Conservation (phyloP, 2,113 vertebrate species). For the Sigmodon hispidus region DNA sequence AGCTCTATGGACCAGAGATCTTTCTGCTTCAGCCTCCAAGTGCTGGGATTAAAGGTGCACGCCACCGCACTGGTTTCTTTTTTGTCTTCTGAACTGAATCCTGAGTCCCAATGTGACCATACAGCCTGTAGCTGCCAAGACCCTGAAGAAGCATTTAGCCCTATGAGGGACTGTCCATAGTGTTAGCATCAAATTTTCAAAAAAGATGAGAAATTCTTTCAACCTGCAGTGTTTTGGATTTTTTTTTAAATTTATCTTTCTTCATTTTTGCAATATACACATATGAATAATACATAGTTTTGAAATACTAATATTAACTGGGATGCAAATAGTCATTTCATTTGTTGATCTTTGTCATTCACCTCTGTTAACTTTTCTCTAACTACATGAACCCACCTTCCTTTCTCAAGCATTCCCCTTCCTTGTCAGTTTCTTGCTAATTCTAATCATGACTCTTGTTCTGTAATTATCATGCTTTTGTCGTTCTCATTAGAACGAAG, state of each 20-base stretch:
- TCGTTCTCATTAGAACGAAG: neutral
- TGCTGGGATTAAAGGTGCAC: neutral
- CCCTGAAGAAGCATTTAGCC: neutral
- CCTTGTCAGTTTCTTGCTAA: conserved; percentile 20
- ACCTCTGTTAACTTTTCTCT: neutral
- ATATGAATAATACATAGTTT: neutral
- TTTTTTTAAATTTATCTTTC: conserved; percentile 17
- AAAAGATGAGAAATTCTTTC: neutral
- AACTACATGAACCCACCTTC: conserved; percentile 15
- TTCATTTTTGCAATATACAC: conserved; percentile 35
- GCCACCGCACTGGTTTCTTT: neutral
- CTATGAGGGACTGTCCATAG: neutral
- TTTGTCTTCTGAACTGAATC: neutral
- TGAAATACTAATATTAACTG: conserved; percentile 44
- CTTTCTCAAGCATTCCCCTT: conserved; percentile 36
- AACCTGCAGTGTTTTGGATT: neutral
- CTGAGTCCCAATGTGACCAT: neutral
- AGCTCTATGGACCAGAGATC: neutral
- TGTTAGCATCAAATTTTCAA: neutral
- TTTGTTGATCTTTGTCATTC: neutral
- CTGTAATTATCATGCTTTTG: neutral
- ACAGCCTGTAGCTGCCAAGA: neutral
- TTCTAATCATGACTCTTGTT: conserved; percentile 47
- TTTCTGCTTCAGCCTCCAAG: neutral
- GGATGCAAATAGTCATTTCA: neutral